Base-by-base conservation (phyloP, 2,113 vertebrate genomes). In the Myotis yumanensis region DNA sequence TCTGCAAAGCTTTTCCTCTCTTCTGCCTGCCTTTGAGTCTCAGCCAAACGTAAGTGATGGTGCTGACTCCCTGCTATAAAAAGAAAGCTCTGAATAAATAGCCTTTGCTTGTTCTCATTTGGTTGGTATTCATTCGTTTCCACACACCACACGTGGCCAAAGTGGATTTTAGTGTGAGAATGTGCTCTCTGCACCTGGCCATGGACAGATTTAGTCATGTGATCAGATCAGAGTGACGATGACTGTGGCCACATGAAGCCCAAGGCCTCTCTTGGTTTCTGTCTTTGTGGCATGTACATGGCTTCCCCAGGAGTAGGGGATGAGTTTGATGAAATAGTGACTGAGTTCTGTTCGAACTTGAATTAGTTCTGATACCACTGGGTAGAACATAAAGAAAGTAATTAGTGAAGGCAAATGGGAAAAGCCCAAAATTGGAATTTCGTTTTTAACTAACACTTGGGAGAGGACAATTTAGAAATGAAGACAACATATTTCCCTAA, bases 351-450 rank as follows among this genome's bases (percentile, higher is more conserved):
- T 77, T 69, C 15, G 54, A 93, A 95, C 73, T 79, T 90, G 92
- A 92, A 91, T 92, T 48, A 79, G 73, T 82, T 94, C 68, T 15
- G 73, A 84, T 30, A 22, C 90, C 54, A 52, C n/a, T 37, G 72
- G 66, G 22, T 18, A 9, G 57, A 59, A 76, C 89, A 76, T 15
- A 69, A 71, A 89, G 75, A 73, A 96, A 93, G 79, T 71, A 76
- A 94, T 96, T 91, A 96, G 95, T 80, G 94, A 76, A 86, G 89
- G 91, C 94, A 92, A 86, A n/a, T 95, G 96, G 94, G 93, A 95
- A 94, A 83, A 79, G 94, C n/a, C 57, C 66, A 8, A 94, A 91
- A 96, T 76, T 92, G 76, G 90, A 95, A 72, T 69, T 95, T 77
- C 30, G 62, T 90, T 95, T 97, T 96, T 85, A 95, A 88, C 77